Conservation (phyloP, 92 coral and sea anemone genomes). For the Heliopora coerulea region DNA sequence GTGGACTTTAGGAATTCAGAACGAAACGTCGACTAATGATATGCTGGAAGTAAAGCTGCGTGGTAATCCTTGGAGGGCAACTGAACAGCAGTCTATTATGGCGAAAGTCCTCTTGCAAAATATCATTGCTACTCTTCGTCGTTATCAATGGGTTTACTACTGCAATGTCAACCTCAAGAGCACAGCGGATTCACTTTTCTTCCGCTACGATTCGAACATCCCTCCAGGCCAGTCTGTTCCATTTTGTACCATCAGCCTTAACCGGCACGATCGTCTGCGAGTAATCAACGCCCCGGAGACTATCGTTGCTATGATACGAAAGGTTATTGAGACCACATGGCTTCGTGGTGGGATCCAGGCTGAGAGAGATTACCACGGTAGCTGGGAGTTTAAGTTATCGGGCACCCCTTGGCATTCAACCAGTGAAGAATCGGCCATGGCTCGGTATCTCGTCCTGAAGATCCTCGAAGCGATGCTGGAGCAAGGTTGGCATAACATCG, state of each 20-base stretch:
- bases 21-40: constrained; percentile 39
- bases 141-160: constrained; percentile 51
- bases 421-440: constrained; percentile 50
- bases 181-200: constrained; percentile 50
- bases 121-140: constrained; percentile 41
- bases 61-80: constrained; percentile 59
- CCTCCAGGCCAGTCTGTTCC: constrained; percentile 10
- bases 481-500: constrained; percentile 55
- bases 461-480: constrained; percentile 47
- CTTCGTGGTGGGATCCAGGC: constrained; percentile 52
- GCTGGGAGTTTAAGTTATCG: constrained; percentile 59
- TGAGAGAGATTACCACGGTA: constrained; percentile 37
- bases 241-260: constrained; percentile 54
- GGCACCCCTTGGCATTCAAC: constrained; percentile 60
- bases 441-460: constrained; percentile 48
- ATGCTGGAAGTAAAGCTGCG: constrained; percentile 46
- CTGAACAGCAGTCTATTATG: constrained; percentile 46
- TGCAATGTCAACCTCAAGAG: constrained; percentile 51
- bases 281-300: constrained; percentile 48
- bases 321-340: constrained; percentile 46
- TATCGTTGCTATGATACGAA: constrained; percentile 48
- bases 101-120: constrained; percentile 50
- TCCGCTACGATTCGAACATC: constrained; percentile 52
- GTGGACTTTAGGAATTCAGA: constrained; percentile 55
- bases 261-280: constrained; percentile 44